Conservation (phyloP, 2,888 invertebrate genomes). For the Nomada fabriciana region DNA sequence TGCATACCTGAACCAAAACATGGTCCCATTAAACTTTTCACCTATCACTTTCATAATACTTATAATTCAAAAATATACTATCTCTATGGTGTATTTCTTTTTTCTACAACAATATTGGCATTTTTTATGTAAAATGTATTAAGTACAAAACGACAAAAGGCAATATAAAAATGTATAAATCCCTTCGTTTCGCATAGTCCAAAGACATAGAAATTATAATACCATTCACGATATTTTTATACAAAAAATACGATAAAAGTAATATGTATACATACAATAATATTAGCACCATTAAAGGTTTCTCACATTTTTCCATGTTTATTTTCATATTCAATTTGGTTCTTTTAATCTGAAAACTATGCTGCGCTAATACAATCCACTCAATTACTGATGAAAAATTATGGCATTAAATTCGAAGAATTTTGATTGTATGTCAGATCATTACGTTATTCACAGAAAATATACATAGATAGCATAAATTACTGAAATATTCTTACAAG, state of each 20-base stretch:
- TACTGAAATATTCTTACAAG: slow-evolving; percentile 22
- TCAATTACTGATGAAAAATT: not conserved
- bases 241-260: slow-evolving; percentile 1
- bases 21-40: slow-evolving; percentile 32
- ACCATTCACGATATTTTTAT: slow-evolving; percentile 2
- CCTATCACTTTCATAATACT: slow-evolving; percentile 29
- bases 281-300: not conserved
- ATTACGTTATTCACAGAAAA: slow-evolving; percentile 3
- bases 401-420: slow-evolving; percentile 2
- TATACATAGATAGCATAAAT: not conserved
- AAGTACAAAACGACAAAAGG: slow-evolving; percentile 34
- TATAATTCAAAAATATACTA: slow-evolving; percentile 9
- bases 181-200: not conserved
- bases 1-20: slow-evolving; percentile 6
- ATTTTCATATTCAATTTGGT: not conserved
- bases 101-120: slow-evolving; percentile 21
- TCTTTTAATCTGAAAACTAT: not conserved
- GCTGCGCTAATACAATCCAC: not conserved
- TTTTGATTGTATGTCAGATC: slow-evolving; percentile 2
- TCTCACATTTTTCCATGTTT: not conserved
- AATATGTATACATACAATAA: not conserved
- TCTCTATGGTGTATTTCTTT: slow-evolving; percentile 2
- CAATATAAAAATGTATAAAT: slow-evolving; percentile 7
- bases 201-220: slow-evolving; percentile 27
- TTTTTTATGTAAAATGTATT: slow-evolving; percentile 29